These are phyloP conservation scores for Phodopus roborovskii DNA, from an alignment of 2,113 vertebrate genomes.

Conservation along the genomic window DNA sequence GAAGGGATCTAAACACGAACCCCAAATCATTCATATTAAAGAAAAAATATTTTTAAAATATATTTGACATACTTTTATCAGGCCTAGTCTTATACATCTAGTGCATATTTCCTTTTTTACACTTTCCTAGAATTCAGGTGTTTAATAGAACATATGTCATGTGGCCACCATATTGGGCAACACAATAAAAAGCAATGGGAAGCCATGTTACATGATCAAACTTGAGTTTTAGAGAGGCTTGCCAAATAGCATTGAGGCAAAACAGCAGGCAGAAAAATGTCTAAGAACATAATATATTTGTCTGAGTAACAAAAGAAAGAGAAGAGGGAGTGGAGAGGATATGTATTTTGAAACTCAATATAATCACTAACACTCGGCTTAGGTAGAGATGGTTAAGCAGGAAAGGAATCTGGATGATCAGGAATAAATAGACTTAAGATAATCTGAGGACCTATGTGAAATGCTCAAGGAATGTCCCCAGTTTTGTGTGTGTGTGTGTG, in stretches of 20 bases:
- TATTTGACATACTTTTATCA: slow-evolving; percentile 34
- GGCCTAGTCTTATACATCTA: slow-evolving; percentile 20
- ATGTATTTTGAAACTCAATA: slow-evolving; percentile 29
- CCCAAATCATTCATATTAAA: neutral
- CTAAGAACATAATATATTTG: neutral
- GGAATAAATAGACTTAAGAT: neutral
- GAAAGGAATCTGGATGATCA: neutral
- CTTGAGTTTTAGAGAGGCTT: slow-evolving; percentile 15
- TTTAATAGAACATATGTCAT: neutral
- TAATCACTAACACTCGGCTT: neutral
- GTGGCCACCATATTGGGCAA: neutral
- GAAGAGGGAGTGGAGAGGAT: neutral
- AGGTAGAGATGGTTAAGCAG: neutral
- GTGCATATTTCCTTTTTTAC: neutral
- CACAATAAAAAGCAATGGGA: neutral
- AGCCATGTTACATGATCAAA: neutral
- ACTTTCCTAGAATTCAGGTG: neutral
- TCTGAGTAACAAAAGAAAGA: neutral
- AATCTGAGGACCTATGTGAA: neutral
- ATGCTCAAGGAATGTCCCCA: neutral
- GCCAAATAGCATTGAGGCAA: neutral
- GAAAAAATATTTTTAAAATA: neutral
- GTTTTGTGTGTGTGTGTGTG: neutral
- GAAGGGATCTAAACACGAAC: neutral
- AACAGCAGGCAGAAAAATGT: neutral